Evolutionary conservation across 2,113 vertebrate genomes (phyloP).

Genomic region (Saguinus midas): DNA sequence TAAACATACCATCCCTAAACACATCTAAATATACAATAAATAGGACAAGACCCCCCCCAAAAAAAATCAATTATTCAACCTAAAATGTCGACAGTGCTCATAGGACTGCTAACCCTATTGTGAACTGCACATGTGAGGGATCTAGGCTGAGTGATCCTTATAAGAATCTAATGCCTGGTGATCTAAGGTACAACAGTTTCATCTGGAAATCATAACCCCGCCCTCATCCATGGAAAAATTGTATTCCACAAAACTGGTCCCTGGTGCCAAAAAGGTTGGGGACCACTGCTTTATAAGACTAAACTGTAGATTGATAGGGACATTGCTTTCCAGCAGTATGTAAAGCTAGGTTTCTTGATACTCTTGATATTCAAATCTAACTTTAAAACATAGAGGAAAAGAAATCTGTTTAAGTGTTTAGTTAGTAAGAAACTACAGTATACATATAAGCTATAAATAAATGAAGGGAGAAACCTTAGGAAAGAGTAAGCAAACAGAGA

Average conservation of each 20-base stretch:
- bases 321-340: background rate
- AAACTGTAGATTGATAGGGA: background rate
- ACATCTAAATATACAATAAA: background rate
- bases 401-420: background rate
- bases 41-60: background rate
- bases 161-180: no score
- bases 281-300: background rate
- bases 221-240: no score
- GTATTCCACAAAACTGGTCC: no score
- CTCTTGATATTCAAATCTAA: background rate
- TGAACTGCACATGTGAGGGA: no score
- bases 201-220: no score
- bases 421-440: background rate
- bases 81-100: background rate
- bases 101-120: no score
- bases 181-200: no score
- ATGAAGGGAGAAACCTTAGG: background rate
- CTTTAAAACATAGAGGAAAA: background rate
- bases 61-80: background rate
- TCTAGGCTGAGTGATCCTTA: no score
- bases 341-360: background rate
- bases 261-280: no score
- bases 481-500: background rate
- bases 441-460: background rate
- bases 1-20: background rate